These are phyloP conservation scores for Eupithecia tripunctaria DNA, from an alignment of 2,888 invertebrate species.

Conservation along the genomic window DNA sequence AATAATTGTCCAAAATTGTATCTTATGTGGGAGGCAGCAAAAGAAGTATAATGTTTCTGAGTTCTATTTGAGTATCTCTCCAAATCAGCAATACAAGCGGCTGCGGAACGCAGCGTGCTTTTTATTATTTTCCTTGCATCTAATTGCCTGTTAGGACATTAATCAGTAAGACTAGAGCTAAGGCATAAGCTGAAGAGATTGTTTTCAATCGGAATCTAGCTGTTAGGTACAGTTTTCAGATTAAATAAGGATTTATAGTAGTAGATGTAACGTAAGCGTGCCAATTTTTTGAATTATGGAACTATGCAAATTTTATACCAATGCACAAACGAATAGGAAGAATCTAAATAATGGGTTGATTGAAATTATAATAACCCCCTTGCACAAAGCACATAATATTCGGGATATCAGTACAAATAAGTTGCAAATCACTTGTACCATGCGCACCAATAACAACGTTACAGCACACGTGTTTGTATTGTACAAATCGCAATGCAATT, in stretches of 20 bases:
- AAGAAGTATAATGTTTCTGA: neutral
- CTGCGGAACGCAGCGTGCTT: conserved; percentile 58
- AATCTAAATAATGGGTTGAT: neutral
- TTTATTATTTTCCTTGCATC: conserved; percentile 64
- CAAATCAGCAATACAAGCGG: neutral
- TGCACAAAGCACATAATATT: neutral
- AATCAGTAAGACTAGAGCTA: conserved; percentile 50
- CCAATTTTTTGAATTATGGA: neutral
- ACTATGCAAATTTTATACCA: neutral
- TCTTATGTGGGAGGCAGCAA: neutral
- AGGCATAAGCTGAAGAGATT: conserved; percentile 7
- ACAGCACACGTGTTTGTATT: conserved; percentile 43
- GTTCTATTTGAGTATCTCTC: neutral
- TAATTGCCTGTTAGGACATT: conserved; percentile 66
- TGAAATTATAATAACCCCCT: neutral
- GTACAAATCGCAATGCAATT: conserved; percentile 62
- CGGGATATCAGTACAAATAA: neutral
- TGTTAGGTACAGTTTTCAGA: neutral
- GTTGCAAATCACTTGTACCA: neutral
- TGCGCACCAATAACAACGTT: conserved; percentile 19
- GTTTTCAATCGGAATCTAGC: neutral
- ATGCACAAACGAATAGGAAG: neutral
- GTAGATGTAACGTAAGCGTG: neutral
- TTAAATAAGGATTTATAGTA: neutral
- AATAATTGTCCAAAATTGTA: no score